Evolutionary conservation across 30 jellyfish, hydroid and myxozoan genomes (phyloP).

Genomic region (Cassiopea xamachana): DNA sequence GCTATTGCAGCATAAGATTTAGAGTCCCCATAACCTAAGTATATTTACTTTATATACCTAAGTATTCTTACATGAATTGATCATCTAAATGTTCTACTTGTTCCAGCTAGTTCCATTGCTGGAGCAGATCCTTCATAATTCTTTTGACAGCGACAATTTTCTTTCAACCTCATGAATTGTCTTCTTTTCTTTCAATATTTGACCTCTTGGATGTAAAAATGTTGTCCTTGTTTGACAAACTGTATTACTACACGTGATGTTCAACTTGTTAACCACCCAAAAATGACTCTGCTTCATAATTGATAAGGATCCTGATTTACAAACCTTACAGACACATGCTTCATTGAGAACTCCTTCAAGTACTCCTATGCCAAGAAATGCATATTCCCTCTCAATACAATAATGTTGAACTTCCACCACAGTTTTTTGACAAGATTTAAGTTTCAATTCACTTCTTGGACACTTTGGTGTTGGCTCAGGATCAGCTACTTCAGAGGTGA

Average conservation of each 20-base stretch:
- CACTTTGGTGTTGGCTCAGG: conserved; percentile 9
- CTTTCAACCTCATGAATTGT: neutral
- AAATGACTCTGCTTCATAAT: neutral
- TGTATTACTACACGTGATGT: neutral
- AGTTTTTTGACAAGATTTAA: neutral
- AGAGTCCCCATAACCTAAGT: neutral
- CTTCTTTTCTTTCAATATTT: conserved; percentile 3
- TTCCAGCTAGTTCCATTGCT: neutral
- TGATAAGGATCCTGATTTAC: conserved; percentile 1
- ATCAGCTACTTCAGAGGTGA: neutral
- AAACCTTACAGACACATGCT: neutral
- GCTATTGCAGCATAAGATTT: neutral
- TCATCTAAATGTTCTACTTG: neutral
- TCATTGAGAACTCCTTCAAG: neutral
- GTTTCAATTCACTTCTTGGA: conserved; percentile 5
- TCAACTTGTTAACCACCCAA: conserved; percentile 3
- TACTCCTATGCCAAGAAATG: neutral
- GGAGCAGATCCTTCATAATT: neutral
- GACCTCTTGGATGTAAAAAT: conserved; percentile 19
- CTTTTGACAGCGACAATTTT: neutral
- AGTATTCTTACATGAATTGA: neutral
- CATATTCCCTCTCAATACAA: neutral
- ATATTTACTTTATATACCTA: neutral
- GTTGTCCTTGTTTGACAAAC: conserved; percentile 6
- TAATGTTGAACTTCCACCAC: neutral